Base-by-base conservation (phyloP, 2,113 vertebrate genomes). In the Syngnathoides biaculeatus region DNA sequence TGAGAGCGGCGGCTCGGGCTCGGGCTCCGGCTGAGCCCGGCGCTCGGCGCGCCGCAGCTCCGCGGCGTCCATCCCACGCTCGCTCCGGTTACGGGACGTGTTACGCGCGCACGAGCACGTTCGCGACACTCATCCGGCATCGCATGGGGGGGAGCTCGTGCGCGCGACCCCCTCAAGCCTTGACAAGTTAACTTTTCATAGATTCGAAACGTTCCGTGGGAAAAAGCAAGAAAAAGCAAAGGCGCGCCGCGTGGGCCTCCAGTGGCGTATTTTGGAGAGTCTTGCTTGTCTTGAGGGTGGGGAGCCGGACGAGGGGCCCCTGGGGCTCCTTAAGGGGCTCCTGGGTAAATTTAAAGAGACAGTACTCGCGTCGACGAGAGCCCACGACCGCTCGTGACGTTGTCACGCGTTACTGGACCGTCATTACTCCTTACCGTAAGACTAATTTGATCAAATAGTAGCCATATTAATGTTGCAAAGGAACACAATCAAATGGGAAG, bases 331-430 rank as follows among this genome's bases (percentile, higher is more conserved):
- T 95, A 92, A 93, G 94, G 94, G 94, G 95, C 95, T 96, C 95
- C 95, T 95, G 94, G 95, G 95, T 96, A 96, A 96, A 95, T 96
- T 96, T 96, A 96, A 96, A 95, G 95, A 94, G 93, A 93, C 93
- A 95, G 94, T 91, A 92, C 82, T 91, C 84, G 86, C 86, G 90
- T 90, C 89, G 89, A 84, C 84, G 74, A 71, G 80, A 80, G 82
- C 78, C 78, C 74, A 60, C 74, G 78, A 69, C 38, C 19, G 13
- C 11, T 22, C 11, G n/a, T 62, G 14, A 38, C 40, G 35, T 62
- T 38, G 40, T 39, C 35, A 39, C 38, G 24, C 20, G 4, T 39
- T 5, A 17, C 30, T 35, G 30, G 30, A 35, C 4, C 30, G 30
- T 35, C 30, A 35, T 35, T 35, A 35, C 6, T 35, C 6, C 6